A percentile compares a stretch with the other conserved stretches of the same genome.
phyloP scores from a whole-genome alignment of 1,140 invertebrate species.

The Drusus annulatus region DNA sequence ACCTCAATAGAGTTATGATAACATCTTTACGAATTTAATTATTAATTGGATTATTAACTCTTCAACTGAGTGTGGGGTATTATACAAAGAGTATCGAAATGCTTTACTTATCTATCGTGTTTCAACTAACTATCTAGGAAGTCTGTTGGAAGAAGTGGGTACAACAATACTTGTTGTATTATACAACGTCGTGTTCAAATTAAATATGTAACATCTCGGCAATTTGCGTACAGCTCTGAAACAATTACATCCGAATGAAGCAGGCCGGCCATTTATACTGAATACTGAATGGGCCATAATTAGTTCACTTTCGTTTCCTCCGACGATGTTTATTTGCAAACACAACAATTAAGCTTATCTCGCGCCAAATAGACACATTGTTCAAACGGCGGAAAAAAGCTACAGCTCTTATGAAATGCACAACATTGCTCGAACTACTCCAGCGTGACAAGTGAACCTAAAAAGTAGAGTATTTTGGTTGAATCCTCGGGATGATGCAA shows the following conservation, averaged over 20 bases:
- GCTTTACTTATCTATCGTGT: too few relatives aligned
- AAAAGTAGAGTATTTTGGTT: too few relatives aligned
- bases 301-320: slow-evolving; percentile 40
- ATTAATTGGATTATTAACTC: too few relatives aligned
- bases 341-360: slow-evolving; percentile 41
- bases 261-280: neutral
- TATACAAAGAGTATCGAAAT: too few relatives aligned
- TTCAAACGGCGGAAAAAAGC: slow-evolving; percentile 43
- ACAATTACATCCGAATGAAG: slow-evolving; percentile 19
- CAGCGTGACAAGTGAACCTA: slow-evolving; percentile 14
- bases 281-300: neutral
- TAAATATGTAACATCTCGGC: neutral
- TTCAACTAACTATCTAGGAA: too few relatives aligned
- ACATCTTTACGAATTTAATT: too few relatives aligned
- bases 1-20: too few relatives aligned
- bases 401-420: slow-evolving; percentile 1
- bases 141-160: too few relatives aligned
- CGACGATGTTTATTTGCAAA: slow-evolving; percentile 44
- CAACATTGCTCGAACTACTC: neutral
- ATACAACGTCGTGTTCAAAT: neutral
- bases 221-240: slow-evolving; percentile 7
- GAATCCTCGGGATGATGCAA: neutral
- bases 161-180: neutral
- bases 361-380: slow-evolving; percentile 16
- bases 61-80: too few relatives aligned